Percentiles rank a stretch among this genome's conserved stretches.
These are phyloP conservation scores for Chrysomallon squamiferum DNA, from an alignment of 1,140 invertebrate genomes.

Conservation along the genomic window DNA sequence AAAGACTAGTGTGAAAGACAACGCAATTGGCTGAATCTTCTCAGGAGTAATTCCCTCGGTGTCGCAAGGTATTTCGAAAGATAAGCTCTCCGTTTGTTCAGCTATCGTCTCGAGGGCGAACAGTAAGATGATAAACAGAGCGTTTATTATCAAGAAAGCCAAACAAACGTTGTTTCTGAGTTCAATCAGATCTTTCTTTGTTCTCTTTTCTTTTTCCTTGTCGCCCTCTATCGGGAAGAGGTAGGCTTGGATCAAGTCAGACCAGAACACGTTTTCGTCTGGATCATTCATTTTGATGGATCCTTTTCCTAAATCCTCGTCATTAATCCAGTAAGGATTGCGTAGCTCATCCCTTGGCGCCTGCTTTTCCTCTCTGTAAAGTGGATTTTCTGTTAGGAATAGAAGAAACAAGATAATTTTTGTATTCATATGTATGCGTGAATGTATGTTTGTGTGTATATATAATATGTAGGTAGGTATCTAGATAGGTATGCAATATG, in stretches of 20 bases:
- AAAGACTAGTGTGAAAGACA: slow-evolving; percentile 65
- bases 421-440: too few species aligned
- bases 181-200: slow-evolving; percentile 84
- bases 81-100: slow-evolving; percentile 26
- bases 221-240: slow-evolving; percentile 47
- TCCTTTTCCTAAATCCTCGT: slow-evolving; percentile 66
- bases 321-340: slow-evolving; percentile 94
- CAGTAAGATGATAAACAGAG: slow-evolving; percentile 55
- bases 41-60: slow-evolving; percentile 10
- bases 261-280: slow-evolving; percentile 45
- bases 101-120: slow-evolving; percentile 38
- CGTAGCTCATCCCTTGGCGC: slow-evolving; percentile 71
- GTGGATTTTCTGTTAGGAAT: slow-evolving; percentile 36
- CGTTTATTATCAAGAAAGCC: slow-evolving; percentile 54
- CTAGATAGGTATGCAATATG: too few species aligned
- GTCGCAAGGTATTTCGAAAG: slow-evolving; percentile 14
- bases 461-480: too few species aligned
- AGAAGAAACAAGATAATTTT: neutral
- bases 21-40: slow-evolving; percentile 59
- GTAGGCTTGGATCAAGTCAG: slow-evolving; percentile 48
- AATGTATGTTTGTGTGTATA: too few species aligned
- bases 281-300: slow-evolving; percentile 70
- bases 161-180: slow-evolving; percentile 82
- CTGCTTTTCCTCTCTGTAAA: slow-evolving; percentile 25
- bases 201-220: slow-evolving; percentile 40